These are phyloP conservation scores for Hypanus sabinus DNA, from an alignment of 2,113 vertebrate genomes.

Conservation along the genomic window DNA sequence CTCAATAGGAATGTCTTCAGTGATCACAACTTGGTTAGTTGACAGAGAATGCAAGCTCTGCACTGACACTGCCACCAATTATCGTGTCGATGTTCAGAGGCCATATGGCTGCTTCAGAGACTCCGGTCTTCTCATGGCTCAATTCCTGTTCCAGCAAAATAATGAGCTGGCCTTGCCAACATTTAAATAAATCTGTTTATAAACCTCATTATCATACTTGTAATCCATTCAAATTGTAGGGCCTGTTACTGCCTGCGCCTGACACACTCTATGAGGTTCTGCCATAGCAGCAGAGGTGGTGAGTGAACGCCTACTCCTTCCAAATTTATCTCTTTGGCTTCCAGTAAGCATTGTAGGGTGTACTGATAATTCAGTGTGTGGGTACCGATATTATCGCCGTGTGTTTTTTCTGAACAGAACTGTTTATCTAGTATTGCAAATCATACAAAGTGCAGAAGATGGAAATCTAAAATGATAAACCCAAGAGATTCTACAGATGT, in stretches of 20 bases:
- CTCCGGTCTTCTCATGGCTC: background rate
- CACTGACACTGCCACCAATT: background rate
- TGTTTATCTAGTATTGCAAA: background rate
- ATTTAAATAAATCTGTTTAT: background rate
- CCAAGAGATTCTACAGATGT: too few relatives aligned
- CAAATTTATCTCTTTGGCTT: background rate
- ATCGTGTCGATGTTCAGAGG: background rate
- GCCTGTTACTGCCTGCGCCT: background rate
- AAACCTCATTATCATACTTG: background rate
- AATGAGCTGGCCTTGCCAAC: conserved; percentile 2
- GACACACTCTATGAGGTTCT: background rate
- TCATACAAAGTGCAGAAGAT: too few relatives aligned
- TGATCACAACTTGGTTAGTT: background rate
- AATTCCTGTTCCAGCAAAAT: conserved; percentile 17
- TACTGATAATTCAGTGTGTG: background rate
- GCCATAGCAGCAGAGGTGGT: background rate
- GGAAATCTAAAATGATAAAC: too few relatives aligned
- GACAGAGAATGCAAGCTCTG: background rate
- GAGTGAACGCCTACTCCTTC: background rate
- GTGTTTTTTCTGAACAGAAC: background rate
- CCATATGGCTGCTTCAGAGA: conserved; percentile 9
- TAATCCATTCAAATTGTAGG: background rate
- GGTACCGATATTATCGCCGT: background rate
- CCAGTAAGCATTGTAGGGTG: background rate
- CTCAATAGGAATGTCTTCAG: background rate